Conservation (phyloP, 2,113 vertebrate genomes). For the Tylochromis polylepis region DNA sequence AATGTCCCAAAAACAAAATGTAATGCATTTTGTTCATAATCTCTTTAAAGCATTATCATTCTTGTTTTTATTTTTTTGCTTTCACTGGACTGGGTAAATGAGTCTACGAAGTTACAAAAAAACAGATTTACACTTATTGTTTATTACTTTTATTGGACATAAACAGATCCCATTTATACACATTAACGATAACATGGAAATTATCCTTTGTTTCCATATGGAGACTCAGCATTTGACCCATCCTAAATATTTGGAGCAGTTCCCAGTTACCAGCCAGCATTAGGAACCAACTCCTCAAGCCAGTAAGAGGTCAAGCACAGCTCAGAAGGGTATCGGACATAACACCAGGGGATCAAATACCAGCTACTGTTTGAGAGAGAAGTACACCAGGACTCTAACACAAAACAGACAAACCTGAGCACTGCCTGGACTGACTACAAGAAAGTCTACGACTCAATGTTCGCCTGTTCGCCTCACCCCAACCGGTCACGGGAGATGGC, state of each 20-base stretch:
- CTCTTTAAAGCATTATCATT: background rate
- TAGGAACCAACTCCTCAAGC: too few relatives aligned
- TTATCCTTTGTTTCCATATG: too few relatives aligned
- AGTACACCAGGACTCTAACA: background rate
- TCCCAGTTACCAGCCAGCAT: too few relatives aligned
- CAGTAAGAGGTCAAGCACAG: background rate
- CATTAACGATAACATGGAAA: too few relatives aligned
- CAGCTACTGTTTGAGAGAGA: background rate
- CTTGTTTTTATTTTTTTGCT: background rate
- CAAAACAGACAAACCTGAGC: background rate
- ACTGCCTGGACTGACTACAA: background rate
- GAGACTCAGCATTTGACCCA: background rate
- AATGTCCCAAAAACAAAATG: background rate
- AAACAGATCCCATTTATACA: background rate
- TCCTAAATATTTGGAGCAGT: too few relatives aligned
- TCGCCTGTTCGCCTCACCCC: background rate
- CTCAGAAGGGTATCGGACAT: background rate
- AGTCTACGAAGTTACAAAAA: too few relatives aligned
- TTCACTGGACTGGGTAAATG: too few relatives aligned
- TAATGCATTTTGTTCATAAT: background rate
- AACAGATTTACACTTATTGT: too few relatives aligned
- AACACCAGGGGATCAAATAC: background rate
- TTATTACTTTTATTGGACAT: too few relatives aligned
- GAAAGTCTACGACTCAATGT: background rate
- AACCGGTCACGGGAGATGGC: background rate